phyloP scores from a whole-genome alignment of 1,140 invertebrate genomes.

The Pseudachorutes palmiensis region DNA sequence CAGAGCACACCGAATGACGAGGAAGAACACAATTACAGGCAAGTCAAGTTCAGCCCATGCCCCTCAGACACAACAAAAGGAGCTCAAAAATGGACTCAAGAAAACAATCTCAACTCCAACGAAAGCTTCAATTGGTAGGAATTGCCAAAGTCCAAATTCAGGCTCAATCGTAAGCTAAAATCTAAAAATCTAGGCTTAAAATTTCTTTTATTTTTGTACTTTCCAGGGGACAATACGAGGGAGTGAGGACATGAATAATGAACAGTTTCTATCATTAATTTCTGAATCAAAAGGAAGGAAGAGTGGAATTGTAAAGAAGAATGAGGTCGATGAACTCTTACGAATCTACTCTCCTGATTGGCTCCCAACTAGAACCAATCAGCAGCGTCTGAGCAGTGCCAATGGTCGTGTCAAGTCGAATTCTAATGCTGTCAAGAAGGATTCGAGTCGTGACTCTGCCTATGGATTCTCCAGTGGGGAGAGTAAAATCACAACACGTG shows the following conservation, averaged over 20 bases:
- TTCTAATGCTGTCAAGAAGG: constrained; percentile 29
- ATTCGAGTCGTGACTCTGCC: constrained; percentile 40
- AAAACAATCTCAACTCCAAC: too few relatives aligned
- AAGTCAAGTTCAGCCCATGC: too few relatives aligned
- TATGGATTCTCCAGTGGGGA: constrained; percentile 39
- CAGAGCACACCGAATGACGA: too few relatives aligned
- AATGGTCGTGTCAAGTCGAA: constrained; percentile 14
- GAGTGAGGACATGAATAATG: constrained; percentile 29
- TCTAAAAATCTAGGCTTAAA: not conserved
- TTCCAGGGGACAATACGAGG: constrained; percentile 31
- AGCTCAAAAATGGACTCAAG: too few relatives aligned
- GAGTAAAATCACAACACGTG: constrained; percentile 37
- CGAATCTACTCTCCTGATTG: too few relatives aligned
- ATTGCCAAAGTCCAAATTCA: not conserved
- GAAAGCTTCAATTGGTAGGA: not conserved
- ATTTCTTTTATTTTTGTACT: not conserved
- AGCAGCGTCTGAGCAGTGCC: constrained; percentile 15
- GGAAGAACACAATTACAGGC: too few relatives aligned
- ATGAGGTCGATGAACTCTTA: not conserved
- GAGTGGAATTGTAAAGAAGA: not conserved
- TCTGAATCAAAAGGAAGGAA: not conserved
- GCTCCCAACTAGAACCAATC: constrained; percentile 8
- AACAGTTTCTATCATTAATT: not conserved
- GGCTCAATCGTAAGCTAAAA: not conserved
- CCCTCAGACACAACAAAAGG: too few relatives aligned